Evolutionary conservation across 2,797 vertebrate species (phyloP).

Genomic region (Australoheros facetus): DNA sequence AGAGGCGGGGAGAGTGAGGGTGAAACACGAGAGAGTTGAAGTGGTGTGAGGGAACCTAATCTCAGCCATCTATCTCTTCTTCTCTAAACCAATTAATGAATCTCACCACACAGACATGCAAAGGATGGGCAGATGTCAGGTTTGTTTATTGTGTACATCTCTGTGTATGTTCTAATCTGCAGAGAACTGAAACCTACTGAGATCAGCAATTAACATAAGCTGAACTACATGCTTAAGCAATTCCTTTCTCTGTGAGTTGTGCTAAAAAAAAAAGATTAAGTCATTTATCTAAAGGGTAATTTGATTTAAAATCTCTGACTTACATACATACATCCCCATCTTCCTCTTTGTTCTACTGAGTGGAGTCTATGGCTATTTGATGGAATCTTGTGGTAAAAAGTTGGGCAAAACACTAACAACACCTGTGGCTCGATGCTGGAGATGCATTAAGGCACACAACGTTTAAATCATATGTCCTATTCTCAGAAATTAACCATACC

Average conservation of each 20-base stretch:
- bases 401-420: not conserved
- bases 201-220: constrained; percentile 50
- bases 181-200: constrained; percentile 34
- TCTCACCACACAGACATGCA: constrained; percentile 22
- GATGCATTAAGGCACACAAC: not conserved
- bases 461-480: not conserved
- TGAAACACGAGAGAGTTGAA: constrained; percentile 54
- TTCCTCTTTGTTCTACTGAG: too few relatives aligned
- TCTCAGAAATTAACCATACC: not conserved
- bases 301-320: not conserved
- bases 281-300: constrained; percentile 61
- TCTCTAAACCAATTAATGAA: constrained; percentile 58
- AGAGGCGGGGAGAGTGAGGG: constrained; percentile 36
- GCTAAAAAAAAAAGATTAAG: constrained; percentile 53
- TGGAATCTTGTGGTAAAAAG: too few relatives aligned
- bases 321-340: too few relatives aligned
- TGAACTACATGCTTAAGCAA: constrained; percentile 41
- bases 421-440: not conserved
- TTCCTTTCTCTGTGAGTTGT: constrained; percentile 49
- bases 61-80: constrained; percentile 47
- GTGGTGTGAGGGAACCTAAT: constrained; percentile 44
- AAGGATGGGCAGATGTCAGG: constrained; percentile 37
- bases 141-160: constrained; percentile 48
- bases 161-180: constrained; percentile 29
- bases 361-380: too few relatives aligned